A percentile compares a stretch with the other conserved stretches of the same genome.
phyloP scores from a whole-genome alignment of 1,140 invertebrate species.

The Lasaia peninsularis region DNA sequence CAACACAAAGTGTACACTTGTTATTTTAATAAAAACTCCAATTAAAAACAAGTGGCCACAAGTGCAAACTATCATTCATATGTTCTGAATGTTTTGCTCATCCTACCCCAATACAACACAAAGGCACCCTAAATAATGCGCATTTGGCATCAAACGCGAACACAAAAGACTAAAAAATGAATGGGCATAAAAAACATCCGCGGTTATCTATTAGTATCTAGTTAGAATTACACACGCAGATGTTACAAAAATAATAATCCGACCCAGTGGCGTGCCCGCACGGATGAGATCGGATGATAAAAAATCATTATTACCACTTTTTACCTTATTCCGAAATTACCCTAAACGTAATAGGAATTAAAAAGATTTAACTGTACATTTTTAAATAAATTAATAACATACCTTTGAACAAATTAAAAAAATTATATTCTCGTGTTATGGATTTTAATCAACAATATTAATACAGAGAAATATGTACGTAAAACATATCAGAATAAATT shows the following conservation, averaged over 20 bases:
- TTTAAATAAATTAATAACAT: too few species aligned
- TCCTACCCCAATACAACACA: conserved; percentile 23
- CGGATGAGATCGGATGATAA: conserved; percentile 32
- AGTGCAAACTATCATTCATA: conserved; percentile 60
- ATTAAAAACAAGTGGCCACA: conserved; percentile 68
- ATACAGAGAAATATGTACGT: too few species aligned
- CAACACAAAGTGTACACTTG: conserved; percentile 30
- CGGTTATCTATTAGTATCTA: conserved; percentile 76
- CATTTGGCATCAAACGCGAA: conserved; percentile 54
- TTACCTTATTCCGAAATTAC: too few species aligned
- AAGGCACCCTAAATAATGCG: conserved; percentile 60
- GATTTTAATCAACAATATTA: too few species aligned
- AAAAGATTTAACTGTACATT: too few species aligned
- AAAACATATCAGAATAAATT: too few species aligned
- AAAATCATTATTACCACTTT: background rate
- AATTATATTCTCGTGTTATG: too few species aligned
- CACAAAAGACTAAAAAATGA: conserved; percentile 69
- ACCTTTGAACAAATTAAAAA: too few species aligned
- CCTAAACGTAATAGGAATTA: too few species aligned
- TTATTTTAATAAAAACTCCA: conserved; percentile 56
- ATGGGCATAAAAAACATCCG: conserved; percentile 70
- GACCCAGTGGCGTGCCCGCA: conserved; percentile 33
- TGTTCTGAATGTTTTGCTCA: conserved; percentile 28
- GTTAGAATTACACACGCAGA: conserved; percentile 72
- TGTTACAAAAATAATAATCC: conserved; percentile 73